Percentiles rank a stretch among this genome's conserved stretches.
phyloP scores from a whole-genome alignment of 2,113 vertebrate species.

The Brachionichthys hirsutus region DNA sequence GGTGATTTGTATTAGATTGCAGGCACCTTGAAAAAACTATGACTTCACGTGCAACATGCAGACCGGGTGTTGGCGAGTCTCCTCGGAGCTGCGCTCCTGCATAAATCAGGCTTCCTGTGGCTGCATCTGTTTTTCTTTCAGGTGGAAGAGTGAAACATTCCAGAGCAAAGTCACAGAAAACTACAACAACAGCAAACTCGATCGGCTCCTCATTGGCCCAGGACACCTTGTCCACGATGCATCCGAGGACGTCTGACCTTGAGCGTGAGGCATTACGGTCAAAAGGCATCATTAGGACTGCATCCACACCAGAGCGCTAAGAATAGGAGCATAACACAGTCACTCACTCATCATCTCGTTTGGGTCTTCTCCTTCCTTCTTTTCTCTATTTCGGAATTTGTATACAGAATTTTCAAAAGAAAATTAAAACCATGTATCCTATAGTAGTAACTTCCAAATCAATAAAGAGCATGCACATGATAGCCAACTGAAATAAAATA shows the following conservation, averaged over 20 bases:
- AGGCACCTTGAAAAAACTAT: conserved; percentile 18
- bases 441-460: no score
- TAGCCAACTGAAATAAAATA: background rate
- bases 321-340: conserved; percentile 63
- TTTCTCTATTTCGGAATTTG: conserved; percentile 5
- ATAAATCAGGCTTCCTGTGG: conserved; percentile 46
- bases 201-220: conserved; percentile 50
- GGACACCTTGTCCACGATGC: conserved; percentile 73
- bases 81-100: conserved; percentile 13
- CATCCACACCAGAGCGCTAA: conserved; percentile 55
- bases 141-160: conserved; percentile 62
- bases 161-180: conserved; percentile 74
- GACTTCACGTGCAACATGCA: conserved; percentile 5
- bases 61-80: conserved; percentile 22
- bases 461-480: background rate
- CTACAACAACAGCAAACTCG: conserved; percentile 57
- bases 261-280: conserved; percentile 67
- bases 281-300: conserved; percentile 71
- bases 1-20: background rate
- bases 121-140: conserved; percentile 52
- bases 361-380: conserved; percentile 9
- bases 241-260: conserved; percentile 75
- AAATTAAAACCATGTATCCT: no score
- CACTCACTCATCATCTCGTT: conserved; percentile 45
- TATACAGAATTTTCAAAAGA: conserved; percentile 3